Evolutionary conservation across 2,797 vertebrate species (phyloP), one percentile per base, ranked within the genome.

Genomic region (Tadarida brasiliensis): DNA sequence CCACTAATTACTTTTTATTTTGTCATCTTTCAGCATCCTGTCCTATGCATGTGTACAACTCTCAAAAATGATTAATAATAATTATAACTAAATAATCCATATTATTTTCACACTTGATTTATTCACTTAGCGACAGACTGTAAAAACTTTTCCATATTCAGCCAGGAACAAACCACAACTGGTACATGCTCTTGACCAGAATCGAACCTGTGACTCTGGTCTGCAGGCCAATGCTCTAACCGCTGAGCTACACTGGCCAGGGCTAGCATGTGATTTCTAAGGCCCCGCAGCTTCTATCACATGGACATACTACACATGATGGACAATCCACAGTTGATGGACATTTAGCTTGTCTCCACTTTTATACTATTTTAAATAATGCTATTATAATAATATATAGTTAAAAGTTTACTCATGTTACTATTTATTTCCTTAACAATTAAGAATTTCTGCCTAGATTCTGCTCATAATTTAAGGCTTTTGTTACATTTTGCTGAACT

Each of bases 341-440:
- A 7, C 49, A 28, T 74, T 85, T 26, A 20, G 15, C 24, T 47
- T 63, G 33, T 24, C 76, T 91, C 16, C 20, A 1, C 81, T 77
- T 71, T 87, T 63, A 71, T 71, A 57, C 22, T 74, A 49, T 74
- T 61, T 14, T 80, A 81, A 92, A 68, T 86, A 94, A 68, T 54
- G 5, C 57, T 19, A 12, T n/a, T 74, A 22, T 56, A 63, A 80
- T 49, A 65, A 80, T 16, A 35, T 22, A 70, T 17, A 49, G 24
- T 70, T 39, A 90, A 71, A 85, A 30, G 1, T 76, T 74, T 35
- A 30, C 19, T 92, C 14, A 28, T 83, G 30, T 28, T 15, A 20
- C 11, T 63, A 20, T 70, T 82, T 94, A 33, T 87, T 82, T 47
- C 39, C 22, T 92, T 92, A 85, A 74, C 19, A 47, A 80, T 71